Base-by-base conservation (phyloP, 2,797 vertebrate genomes). In the Sitta carolinensis region DNA sequence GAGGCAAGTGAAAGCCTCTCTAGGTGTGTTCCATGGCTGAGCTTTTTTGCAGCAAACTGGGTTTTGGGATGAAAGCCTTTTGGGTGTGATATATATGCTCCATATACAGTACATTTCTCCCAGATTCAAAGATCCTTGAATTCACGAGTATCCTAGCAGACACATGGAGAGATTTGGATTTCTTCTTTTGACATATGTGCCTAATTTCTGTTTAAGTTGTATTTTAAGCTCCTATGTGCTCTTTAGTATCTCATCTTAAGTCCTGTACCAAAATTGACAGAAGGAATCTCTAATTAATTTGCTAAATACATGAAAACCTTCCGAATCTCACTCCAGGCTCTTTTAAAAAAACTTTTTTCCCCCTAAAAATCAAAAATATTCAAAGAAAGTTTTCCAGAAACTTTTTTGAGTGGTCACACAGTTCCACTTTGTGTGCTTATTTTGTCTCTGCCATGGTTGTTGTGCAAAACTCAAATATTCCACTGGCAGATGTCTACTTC, bases 151-250 rank as follows among this genome's bases (percentile, higher is more conserved):
- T 58, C 29, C 30, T 29, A 62, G 36, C 22, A 91, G 54, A 51
- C 13, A 42, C 14, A 61, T 38, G 38, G 84, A 61, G 54, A 74
- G 8, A 89, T 68, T 64, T 66, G 27, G 16, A 85, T 82, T 30
- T 74, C 9, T 59, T 85, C 13, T 81, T 90, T 91, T 77, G 16
- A 57, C 38, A 15, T 64, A 50, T 67, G 25, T 54, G 30, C 5
- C 27, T 75, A 50, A 83, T 92, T 91, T 87, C 47, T 94, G 22
- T 89, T 89, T 80, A 94, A 86, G 15, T 62, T 81, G 20, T 62
- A 81, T 88, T 94, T 91, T 93, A 87, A 91, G 21, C 5, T 77
- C 10, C 22, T 77, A 10, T 45, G 3, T 61, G 19, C 11, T 82
- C 29, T 67, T 73, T 64, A 55, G 11, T n/a, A 34, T n/a, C 22